Conservation (phyloP, 2,113 vertebrate species). For the Dipodomys stephensi region DNA sequence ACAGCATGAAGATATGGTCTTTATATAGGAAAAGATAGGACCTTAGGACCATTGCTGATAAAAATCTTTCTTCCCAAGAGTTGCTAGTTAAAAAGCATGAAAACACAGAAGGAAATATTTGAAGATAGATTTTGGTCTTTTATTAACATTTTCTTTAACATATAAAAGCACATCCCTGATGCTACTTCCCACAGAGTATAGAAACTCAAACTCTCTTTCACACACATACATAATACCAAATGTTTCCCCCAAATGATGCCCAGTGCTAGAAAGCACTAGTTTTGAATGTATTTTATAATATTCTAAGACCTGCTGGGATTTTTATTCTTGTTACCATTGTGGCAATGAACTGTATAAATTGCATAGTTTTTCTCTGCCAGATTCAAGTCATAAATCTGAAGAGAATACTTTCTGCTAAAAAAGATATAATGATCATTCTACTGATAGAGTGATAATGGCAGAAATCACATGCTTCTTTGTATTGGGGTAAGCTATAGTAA, state of each 20-base stretch:
- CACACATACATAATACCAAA: not conserved
- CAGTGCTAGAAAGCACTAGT: not conserved
- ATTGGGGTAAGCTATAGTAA: conserved; percentile 55
- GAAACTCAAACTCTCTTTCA: conserved; percentile 49
- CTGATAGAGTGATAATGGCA: conserved; percentile 68
- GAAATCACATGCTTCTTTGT: conserved; percentile 52
- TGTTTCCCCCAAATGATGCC: not conserved
- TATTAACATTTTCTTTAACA: conserved; percentile 60
- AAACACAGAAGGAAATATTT: conserved; percentile 42
- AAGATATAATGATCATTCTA: conserved; percentile 70
- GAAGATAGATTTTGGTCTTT: conserved; percentile 58
- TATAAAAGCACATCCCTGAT: conserved; percentile 61
- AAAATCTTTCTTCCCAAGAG: conserved; percentile 2
- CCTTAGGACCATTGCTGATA: not conserved
- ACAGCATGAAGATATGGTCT: not conserved
- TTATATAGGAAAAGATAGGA: not conserved
- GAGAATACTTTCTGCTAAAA: conserved; percentile 69
- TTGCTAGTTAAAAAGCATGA: conserved; percentile 49
- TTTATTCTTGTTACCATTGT: conserved; percentile 60
- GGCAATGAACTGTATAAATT: conserved; percentile 44
- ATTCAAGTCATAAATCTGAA: conserved; percentile 71
- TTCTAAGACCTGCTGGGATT: conserved; percentile 34
- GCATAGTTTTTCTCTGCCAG: conserved; percentile 66
- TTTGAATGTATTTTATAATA: conserved; percentile 18
- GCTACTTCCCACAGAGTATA: conserved; percentile 30